These are phyloP conservation scores for Cataglyphis cursor DNA, from an alignment of 2,888 invertebrate genomes.

Conservation along the genomic window DNA sequence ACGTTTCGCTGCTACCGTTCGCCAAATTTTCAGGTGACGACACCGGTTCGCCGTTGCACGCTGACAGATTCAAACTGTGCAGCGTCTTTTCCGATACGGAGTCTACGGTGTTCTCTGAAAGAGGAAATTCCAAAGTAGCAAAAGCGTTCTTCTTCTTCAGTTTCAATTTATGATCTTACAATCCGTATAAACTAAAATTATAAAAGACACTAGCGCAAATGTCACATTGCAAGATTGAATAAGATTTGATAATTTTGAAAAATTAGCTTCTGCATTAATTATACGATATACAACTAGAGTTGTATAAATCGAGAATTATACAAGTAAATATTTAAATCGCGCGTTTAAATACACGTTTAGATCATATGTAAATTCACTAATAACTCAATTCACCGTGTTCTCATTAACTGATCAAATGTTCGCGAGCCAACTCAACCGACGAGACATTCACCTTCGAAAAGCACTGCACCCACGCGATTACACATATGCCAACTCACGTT, in stretches of 20 bases:
- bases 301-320: not conserved
- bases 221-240: not conserved
- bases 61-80: slow-evolving; percentile 87
- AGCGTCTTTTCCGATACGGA: slow-evolving; percentile 87
- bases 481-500: slow-evolving; percentile 30
- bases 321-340: not conserved
- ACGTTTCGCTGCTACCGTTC: slow-evolving; percentile 80
- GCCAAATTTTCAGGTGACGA: slow-evolving; percentile 77
- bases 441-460: slow-evolving; percentile 52
- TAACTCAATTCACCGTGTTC: slow-evolving; percentile 13
- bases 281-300: not conserved
- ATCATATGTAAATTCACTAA: not conserved
- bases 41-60: slow-evolving; percentile 84
- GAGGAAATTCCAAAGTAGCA: slow-evolving; percentile 50
- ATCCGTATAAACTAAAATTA: not conserved
- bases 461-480: slow-evolving; percentile 26
- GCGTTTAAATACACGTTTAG: not conserved
- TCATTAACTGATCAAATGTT: slow-evolving; percentile 7
- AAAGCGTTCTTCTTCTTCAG: not conserved
- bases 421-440: slow-evolving; percentile 34
- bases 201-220: not conserved
- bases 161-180: not conserved
- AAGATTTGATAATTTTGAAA: not conserved
- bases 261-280: not conserved
- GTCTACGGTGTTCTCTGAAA: slow-evolving; percentile 87